Evolutionary conservation across 2,113 vertebrate species (phyloP).

Genomic region (Anser brachyrhynchus): DNA sequence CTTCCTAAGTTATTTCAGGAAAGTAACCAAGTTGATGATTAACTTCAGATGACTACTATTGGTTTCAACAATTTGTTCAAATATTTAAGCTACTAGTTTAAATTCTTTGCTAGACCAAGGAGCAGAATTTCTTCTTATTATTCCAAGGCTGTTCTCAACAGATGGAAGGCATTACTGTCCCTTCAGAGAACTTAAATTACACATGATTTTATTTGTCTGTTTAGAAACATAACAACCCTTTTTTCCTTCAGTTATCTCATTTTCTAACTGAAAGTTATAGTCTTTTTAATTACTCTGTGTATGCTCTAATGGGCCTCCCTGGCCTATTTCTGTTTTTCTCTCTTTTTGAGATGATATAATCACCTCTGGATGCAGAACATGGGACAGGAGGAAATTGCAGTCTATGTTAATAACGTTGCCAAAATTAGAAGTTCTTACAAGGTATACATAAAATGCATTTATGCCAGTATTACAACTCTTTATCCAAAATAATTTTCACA

Average conservation of each 20-base stretch:
- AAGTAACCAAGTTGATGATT: background rate
- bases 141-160: slow-evolving; percentile 21
- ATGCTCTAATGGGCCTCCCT: slow-evolving; percentile 12
- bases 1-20: background rate
- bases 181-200: slow-evolving; percentile 49
- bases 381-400: background rate
- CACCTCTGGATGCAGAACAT: background rate
- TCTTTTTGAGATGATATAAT: slow-evolving; percentile 22
- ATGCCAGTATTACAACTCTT: background rate
- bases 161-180: slow-evolving; percentile 51
- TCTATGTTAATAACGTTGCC: background rate
- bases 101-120: slow-evolving; percentile 12
- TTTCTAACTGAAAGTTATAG: slow-evolving; percentile 34
- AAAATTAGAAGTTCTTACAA: background rate
- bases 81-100: slow-evolving; percentile 2
- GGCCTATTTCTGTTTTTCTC: slow-evolving; percentile 23
- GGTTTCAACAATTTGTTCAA: slow-evolving; percentile 9
- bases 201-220: slow-evolving; percentile 52
- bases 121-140: background rate
- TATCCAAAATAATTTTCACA: background rate
- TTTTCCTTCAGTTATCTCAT: slow-evolving; percentile 20
- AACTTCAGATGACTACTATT: background rate
- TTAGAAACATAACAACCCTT: slow-evolving; percentile 45
- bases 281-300: slow-evolving; percentile 40
- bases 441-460: background rate